phyloP scores from a whole-genome alignment of 2,888 invertebrate genomes.

The Drosophila infuscata region DNA sequence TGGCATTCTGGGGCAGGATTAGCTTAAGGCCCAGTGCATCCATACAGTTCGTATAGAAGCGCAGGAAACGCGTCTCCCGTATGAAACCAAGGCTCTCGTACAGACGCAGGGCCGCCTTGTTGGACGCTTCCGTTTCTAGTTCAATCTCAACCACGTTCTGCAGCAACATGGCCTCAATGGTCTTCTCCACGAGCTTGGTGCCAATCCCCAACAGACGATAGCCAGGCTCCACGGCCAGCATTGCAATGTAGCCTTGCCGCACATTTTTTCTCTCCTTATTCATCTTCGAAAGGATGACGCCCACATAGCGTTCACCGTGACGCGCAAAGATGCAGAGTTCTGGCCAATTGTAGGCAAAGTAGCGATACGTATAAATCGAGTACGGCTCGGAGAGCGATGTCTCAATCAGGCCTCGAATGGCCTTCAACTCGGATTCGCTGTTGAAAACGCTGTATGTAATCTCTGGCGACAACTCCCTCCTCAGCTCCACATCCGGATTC shows the following conservation, averaged over 20 bases:
- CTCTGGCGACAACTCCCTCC: conserved; percentile 81
- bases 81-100: conserved; percentile 99
- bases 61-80: conserved; percentile 97
- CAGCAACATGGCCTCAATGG: conserved; percentile 93
- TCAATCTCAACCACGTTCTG: conserved; percentile 99
- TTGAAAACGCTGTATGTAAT: conserved; percentile 39
- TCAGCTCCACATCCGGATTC: background rate
- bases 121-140: conserved; percentile 99
- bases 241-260: conserved; percentile 63
- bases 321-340: conserved; percentile 62
- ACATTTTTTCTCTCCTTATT: conserved; percentile 32
- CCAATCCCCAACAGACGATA: conserved; percentile 61
- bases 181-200: conserved; percentile 49
- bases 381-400: conserved; percentile 66
- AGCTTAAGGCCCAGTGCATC: conserved; percentile 98
- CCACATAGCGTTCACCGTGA: conserved; percentile 56
- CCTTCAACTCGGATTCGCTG: conserved; percentile 48
- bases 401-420: conserved; percentile 48
- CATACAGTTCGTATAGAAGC: conserved; percentile 99
- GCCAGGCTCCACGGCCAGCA: conserved; percentile 64
- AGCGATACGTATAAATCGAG: conserved; percentile 72
- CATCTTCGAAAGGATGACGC: conserved; percentile 65
- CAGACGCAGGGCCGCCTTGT: conserved; percentile 96
- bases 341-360: conserved; percentile 72
- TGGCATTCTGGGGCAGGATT: conserved; percentile 88